These are phyloP conservation scores for Pao palembangensis DNA, from an alignment of 2,113 vertebrate species.

Conservation along the genomic window DNA sequence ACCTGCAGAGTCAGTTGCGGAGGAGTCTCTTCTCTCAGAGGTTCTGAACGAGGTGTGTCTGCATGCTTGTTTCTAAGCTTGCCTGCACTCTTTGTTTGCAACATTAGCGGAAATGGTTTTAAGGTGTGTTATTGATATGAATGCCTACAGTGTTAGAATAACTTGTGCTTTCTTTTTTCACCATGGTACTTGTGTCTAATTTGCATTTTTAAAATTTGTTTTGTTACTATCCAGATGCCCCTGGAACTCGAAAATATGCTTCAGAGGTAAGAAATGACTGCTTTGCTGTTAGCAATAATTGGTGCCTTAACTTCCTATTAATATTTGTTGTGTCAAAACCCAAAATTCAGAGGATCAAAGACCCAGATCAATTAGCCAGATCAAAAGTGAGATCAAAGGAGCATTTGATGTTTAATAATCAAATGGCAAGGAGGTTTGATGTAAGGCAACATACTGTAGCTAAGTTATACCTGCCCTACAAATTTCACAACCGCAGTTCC, in stretches of 20 bases:
- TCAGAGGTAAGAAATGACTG: slow-evolving; percentile 59
- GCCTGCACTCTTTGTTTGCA: slow-evolving; percentile 11
- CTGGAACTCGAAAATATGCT: slow-evolving; percentile 58
- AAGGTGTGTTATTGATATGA: slow-evolving; percentile 10
- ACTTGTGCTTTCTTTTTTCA: neutral
- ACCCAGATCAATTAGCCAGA: too few species aligned
- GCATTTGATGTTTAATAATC: too few species aligned
- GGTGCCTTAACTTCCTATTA: too few species aligned
- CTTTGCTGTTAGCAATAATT: neutral
- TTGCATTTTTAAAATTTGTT: slow-evolving; percentile 10
- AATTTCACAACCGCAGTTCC: too few species aligned
- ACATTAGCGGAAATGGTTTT: slow-evolving; percentile 7
- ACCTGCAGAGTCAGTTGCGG: slow-evolving; percentile 54
- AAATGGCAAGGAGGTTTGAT: too few species aligned
- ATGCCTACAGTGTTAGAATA: slow-evolving; percentile 13
- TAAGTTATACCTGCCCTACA: too few species aligned
- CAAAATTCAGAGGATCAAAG: too few species aligned
- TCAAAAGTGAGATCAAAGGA: too few species aligned
- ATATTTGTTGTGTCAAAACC: too few species aligned
- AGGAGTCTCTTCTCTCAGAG: slow-evolving; percentile 52
- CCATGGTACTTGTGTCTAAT: neutral
- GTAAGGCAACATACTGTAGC: too few species aligned
- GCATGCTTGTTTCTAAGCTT: slow-evolving; percentile 42
- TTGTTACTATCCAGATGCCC: slow-evolving; percentile 45
- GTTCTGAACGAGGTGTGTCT: slow-evolving; percentile 50